Percentiles rank a stretch among this genome's conserved stretches.
These are phyloP conservation scores for Scaptomyza parva DNA, from an alignment of 2,888 invertebrate genomes.

Conservation along the genomic window DNA sequence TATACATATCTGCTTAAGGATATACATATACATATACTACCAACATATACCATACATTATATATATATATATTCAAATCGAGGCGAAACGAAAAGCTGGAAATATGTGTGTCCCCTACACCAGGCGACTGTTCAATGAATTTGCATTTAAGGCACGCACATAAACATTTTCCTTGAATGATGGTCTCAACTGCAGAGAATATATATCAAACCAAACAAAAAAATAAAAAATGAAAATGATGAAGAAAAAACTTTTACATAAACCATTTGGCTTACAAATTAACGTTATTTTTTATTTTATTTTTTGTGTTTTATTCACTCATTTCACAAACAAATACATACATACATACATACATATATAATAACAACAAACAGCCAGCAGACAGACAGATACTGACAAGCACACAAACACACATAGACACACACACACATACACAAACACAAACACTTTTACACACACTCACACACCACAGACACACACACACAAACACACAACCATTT, in stretches of 20 bases:
- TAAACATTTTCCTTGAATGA: slow-evolving; percentile 84
- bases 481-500: slow-evolving; percentile 47
- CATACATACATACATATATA: too few species aligned
- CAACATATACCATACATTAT: not conserved
- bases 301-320: slow-evolving; percentile 56
- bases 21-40: slow-evolving; percentile 3
- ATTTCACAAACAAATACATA: slow-evolving; percentile 63
- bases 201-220: slow-evolving; percentile 52
- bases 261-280: slow-evolving; percentile 78
- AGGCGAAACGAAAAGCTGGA: slow-evolving; percentile 46
- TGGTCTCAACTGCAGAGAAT: slow-evolving; percentile 76
- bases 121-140: slow-evolving; percentile 82
- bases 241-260: slow-evolving; percentile 79
- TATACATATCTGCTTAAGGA: slow-evolving; percentile 9
- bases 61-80: slow-evolving; percentile 10
- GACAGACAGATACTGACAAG: slow-evolving; percentile 59
- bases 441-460: not conserved
- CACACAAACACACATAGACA: slow-evolving; percentile 25
- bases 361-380: slow-evolving; percentile 54
- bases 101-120: slow-evolving; percentile 71
- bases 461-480: slow-evolving; percentile 19
- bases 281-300: slow-evolving; percentile 55
- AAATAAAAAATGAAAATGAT: slow-evolving; percentile 18
- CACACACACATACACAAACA: not conserved
- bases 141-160: slow-evolving; percentile 81